These are phyloP conservation scores for Syngnathus rostellatus DNA, from an alignment of 2,797 vertebrate genomes.

Conservation along the genomic window DNA sequence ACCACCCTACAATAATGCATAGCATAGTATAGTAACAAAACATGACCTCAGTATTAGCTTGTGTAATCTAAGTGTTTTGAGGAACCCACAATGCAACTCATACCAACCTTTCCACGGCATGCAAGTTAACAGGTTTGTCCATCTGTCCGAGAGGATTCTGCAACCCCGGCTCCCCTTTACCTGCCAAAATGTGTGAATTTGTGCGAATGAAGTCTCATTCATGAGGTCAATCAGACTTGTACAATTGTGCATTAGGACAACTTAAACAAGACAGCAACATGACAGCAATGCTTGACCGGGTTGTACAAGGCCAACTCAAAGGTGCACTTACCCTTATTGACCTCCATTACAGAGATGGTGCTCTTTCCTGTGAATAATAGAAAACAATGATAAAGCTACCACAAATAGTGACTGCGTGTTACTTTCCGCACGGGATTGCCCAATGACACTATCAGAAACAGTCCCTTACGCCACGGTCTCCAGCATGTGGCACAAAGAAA, in stretches of 20 bases:
- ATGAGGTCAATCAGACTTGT: neutral
- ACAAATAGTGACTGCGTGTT: constrained; percentile 5
- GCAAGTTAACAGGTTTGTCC: constrained; percentile 46
- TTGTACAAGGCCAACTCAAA: neutral
- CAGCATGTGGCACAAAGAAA: neutral
- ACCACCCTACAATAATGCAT: neutral
- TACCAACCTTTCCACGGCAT: constrained; percentile 57
- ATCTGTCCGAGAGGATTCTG: constrained; percentile 46
- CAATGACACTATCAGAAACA: neutral
- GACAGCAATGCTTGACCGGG: neutral
- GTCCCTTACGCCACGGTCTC: neutral
- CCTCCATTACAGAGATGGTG: constrained; percentile 50
- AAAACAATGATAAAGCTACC: constrained; percentile 7
- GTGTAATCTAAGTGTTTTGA: neutral
- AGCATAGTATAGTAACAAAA: neutral
- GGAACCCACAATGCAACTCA: neutral
- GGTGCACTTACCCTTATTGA: constrained; percentile 48
- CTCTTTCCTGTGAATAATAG: constrained; percentile 38
- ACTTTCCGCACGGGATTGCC: neutral
- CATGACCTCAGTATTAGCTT: neutral
- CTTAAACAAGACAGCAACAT: too few relatives aligned
- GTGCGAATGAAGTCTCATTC: neutral
- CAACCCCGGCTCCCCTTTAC: constrained; percentile 54
- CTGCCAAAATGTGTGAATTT: constrained; percentile 20
- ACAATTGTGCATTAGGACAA: neutral